These are phyloP conservation scores for Raja brachyura DNA, from an alignment of 2,113 vertebrate species.

Conservation along the genomic window DNA sequence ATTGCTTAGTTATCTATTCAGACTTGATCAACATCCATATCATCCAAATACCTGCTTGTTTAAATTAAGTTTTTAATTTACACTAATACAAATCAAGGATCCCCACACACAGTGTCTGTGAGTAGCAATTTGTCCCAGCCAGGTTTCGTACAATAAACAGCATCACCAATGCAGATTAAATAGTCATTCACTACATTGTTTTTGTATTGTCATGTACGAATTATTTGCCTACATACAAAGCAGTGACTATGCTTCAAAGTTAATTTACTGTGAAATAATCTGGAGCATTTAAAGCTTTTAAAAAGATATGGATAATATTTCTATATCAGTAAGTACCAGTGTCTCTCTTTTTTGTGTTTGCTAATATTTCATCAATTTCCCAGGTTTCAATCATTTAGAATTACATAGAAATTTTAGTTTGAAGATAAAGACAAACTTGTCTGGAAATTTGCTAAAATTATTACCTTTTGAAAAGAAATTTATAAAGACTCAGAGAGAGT, in stretches of 20 bases:
- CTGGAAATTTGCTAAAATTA: too few species aligned
- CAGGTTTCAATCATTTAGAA: too few species aligned
- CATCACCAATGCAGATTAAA: neutral
- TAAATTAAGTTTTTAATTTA: neutral
- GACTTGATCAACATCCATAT: neutral
- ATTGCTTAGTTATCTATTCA: neutral
- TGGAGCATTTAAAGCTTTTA: neutral
- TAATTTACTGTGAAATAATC: neutral
- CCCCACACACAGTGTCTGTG: neutral
- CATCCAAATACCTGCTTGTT: neutral
- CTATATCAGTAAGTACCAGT: neutral
- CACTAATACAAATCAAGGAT: neutral
- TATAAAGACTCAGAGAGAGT: too few species aligned
- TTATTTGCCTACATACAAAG: neutral
- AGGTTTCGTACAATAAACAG: neutral
- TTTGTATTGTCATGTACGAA: neutral
- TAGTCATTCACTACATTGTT: neutral
- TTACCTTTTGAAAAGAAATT: too few species aligned
- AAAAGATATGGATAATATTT: neutral
- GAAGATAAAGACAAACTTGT: too few species aligned
- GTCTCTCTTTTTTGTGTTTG: too few species aligned
- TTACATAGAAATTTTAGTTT: too few species aligned
- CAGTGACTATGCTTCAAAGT: neutral
- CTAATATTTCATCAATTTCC: too few species aligned
- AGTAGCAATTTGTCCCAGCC: neutral